These are phyloP conservation scores for Phalacrocorax brasilianus DNA, from an alignment of 2,113 vertebrate species.

Conservation along the genomic window DNA sequence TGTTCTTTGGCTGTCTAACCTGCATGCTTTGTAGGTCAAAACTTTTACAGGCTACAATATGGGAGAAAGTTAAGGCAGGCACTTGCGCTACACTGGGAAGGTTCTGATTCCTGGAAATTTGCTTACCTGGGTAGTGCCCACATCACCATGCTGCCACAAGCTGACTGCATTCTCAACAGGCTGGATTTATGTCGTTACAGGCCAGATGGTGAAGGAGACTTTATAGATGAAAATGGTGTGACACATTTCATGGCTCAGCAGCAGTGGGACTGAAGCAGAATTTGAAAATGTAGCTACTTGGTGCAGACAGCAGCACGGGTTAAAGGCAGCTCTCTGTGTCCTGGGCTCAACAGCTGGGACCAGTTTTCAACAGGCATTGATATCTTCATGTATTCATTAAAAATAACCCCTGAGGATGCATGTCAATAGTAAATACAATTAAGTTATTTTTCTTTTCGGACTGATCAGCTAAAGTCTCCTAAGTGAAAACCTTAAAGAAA, in stretches of 20 bases:
- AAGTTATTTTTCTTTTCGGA: background rate
- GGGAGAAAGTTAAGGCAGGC: background rate
- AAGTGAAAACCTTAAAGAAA: background rate
- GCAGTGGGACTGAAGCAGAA: conserved; percentile 80
- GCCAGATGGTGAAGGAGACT: conserved; percentile 79
- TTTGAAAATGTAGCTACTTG: conserved; percentile 66
- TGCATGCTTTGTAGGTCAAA: background rate
- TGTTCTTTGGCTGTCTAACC: background rate
- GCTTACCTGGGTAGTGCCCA: background rate
- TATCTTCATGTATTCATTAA: background rate
- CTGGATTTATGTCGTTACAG: conserved; percentile 54
- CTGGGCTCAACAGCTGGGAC: background rate
- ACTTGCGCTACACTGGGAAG: background rate
- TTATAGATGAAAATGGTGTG: conserved; percentile 76
- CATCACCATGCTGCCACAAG: background rate
- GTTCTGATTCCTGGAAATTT: background rate
- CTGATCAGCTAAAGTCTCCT: background rate
- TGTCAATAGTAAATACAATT: background rate
- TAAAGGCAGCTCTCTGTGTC: background rate
- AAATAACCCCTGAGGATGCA: background rate
- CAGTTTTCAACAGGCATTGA: background rate
- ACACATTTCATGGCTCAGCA: conserved; percentile 78
- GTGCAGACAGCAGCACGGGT: background rate
- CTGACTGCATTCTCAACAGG: background rate
- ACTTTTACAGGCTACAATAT: background rate